Conservation (phyloP, 2,888 invertebrate genomes). For the Philhelius pedissequus region DNA sequence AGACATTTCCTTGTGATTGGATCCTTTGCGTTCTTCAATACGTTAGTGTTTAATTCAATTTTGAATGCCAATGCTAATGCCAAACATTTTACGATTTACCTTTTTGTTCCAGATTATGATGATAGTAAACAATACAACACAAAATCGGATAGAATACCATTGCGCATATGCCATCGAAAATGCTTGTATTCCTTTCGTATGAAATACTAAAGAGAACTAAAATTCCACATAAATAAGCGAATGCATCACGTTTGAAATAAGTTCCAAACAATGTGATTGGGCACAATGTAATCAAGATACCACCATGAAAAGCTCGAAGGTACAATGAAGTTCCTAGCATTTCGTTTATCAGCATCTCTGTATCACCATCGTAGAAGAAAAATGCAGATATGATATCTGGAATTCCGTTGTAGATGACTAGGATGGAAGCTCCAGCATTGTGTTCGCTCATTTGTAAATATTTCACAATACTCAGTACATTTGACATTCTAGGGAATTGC, state of each 20-base stretch:
- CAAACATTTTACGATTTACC: neutral
- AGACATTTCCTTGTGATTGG: neutral
- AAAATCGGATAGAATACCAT: conserved; percentile 39
- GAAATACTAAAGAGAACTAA: neutral
- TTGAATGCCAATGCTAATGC: neutral
- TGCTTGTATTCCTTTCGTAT: neutral
- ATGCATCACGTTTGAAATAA: conserved; percentile 37
- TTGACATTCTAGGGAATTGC: conserved; percentile 15
- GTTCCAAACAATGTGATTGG: conserved; percentile 5
- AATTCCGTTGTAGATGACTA: conserved; percentile 18
- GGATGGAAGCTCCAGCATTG: conserved; percentile 27
- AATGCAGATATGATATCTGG: conserved; percentile 37
- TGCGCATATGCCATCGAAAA: conserved; percentile 26
- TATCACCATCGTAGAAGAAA: conserved; percentile 34
- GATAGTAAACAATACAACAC: conserved; percentile 30
- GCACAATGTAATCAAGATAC: conserved; percentile 5
- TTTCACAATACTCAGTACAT: conserved; percentile 20
- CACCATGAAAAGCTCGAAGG: conserved; percentile 36
- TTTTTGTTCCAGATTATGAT: conserved; percentile 14
- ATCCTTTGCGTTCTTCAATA: conserved; percentile 4
- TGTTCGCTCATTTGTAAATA: conserved; percentile 18
- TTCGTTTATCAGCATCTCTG: conserved; percentile 33
- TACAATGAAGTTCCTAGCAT: conserved; percentile 37
- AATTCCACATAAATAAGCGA: conserved; percentile 9
- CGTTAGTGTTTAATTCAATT: neutral